Evolutionary conservation across 2,888 invertebrate species (phyloP).

Genomic region (Pomacea canaliculata): DNA sequence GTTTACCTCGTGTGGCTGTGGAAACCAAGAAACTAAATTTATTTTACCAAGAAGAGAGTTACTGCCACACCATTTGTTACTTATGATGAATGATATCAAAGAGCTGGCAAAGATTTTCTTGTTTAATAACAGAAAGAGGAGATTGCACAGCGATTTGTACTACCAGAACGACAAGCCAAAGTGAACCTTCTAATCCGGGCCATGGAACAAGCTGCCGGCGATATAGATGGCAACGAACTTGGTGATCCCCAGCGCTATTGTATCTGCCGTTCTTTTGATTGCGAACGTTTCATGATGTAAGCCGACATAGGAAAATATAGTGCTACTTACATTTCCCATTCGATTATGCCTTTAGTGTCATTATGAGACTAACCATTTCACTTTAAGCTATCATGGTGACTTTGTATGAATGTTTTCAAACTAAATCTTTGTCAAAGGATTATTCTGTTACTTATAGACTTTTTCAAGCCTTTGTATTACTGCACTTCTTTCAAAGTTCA

Average conservation of each 20-base stretch:
- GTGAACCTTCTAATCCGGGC: slow-evolving; percentile 56
- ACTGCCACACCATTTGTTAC: too few species aligned
- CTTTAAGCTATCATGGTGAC: background rate
- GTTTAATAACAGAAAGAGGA: slow-evolving; percentile 39
- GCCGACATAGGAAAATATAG: slow-evolving; percentile 54
- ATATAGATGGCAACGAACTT: slow-evolving; percentile 27
- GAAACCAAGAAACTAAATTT: too few species aligned
- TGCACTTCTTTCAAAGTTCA: too few species aligned
- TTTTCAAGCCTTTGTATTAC: too few species aligned
- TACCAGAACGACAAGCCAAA: slow-evolving; percentile 62
- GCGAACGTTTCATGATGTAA: slow-evolving; percentile 96
- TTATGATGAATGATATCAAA: too few species aligned
- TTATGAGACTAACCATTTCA: background rate
- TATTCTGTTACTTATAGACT: too few species aligned
- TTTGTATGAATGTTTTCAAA: too few species aligned
- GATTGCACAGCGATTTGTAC: slow-evolving; percentile 47
- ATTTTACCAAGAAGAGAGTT: too few species aligned
- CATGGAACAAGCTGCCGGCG: slow-evolving; percentile 51
- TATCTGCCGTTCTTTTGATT: slow-evolving; percentile 93
- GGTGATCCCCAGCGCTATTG: slow-evolving; percentile 77
- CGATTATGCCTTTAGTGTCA: background rate
- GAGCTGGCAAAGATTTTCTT: too few species aligned
- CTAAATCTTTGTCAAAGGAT: too few species aligned
- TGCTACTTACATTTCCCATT: background rate
- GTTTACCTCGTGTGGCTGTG: too few species aligned